phyloP scores from a whole-genome alignment of 1,140 invertebrate genomes.

The Sweltsa coloradensis region DNA sequence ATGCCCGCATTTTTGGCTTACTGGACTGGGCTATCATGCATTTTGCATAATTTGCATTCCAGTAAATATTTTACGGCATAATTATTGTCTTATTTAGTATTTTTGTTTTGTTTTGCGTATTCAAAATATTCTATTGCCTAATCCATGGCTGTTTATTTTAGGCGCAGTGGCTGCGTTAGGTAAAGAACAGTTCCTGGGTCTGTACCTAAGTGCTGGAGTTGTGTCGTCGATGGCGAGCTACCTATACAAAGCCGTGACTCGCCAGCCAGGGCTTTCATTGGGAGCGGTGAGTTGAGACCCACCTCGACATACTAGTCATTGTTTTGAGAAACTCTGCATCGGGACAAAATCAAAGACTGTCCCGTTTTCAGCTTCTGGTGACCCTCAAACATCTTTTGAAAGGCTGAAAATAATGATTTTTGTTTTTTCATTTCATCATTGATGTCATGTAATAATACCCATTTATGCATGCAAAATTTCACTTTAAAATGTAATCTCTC shows the following conservation, averaged over 20 bases:
- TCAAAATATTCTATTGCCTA: constrained; percentile 7
- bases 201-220: constrained; percentile 82
- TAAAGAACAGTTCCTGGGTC: constrained; percentile 81
- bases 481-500: too few relatives aligned
- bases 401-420: too few relatives aligned
- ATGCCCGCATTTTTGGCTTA: neutral
- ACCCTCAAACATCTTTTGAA: too few relatives aligned
- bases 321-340: too few relatives aligned
- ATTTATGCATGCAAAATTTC: too few relatives aligned
- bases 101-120: neutral
- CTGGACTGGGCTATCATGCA: neutral
- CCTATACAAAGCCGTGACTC: constrained; percentile 56
- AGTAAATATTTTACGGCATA: neutral
- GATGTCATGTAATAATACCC: too few relatives aligned
- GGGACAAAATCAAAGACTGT: too few relatives aligned
- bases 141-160: constrained; percentile 1
- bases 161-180: constrained; percentile 64
- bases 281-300: constrained; percentile 90
- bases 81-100: neutral
- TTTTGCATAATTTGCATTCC: neutral
- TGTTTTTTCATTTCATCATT: too few relatives aligned
- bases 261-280: constrained; percentile 59
- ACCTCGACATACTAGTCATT: too few relatives aligned
- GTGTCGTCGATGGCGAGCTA: constrained; percentile 79
- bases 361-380: too few relatives aligned